Evolutionary conservation across 2,888 invertebrate genomes (phyloP).

Genomic region (Catonia carolina): DNA sequence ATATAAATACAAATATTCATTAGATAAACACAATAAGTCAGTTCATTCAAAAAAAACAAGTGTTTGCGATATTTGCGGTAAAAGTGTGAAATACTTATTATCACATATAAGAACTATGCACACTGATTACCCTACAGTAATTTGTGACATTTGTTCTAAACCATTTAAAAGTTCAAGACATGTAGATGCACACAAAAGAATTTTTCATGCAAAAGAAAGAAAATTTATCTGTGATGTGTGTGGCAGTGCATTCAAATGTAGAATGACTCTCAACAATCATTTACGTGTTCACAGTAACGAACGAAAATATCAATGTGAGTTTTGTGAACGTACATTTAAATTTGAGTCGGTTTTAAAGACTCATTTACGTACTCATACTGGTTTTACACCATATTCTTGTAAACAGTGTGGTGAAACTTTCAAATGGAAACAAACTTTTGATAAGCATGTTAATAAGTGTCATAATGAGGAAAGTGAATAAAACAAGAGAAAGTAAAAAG

Average conservation of each 20-base stretch:
- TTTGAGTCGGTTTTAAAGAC: neutral
- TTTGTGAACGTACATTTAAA: neutral
- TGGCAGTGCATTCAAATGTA: neutral
- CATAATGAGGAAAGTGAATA: too few relatives aligned
- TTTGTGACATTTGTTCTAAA: conserved; percentile 12
- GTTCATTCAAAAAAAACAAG: too few relatives aligned
- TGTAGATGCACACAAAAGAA: too few relatives aligned
- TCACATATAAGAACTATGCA: neutral
- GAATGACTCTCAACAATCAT: neutral
- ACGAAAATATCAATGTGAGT: neutral
- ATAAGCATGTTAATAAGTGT: conserved; percentile 11
- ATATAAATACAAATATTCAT: too few relatives aligned
- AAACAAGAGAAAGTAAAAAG: too few relatives aligned
- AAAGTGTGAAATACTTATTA: neutral
- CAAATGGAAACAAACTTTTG: neutral
- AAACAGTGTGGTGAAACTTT: neutral
- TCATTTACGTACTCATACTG: neutral
- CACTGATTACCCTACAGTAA: too few relatives aligned
- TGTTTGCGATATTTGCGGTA: conserved; percentile 12
- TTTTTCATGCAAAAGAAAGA: neutral
- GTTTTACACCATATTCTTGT: neutral
- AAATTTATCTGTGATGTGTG: neutral
- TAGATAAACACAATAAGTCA: too few relatives aligned
- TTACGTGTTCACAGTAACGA: neutral
- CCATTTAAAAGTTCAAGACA: neutral